Base-by-base conservation (phyloP, 2,797 vertebrate genomes). In the Cyclura pinguis region DNA sequence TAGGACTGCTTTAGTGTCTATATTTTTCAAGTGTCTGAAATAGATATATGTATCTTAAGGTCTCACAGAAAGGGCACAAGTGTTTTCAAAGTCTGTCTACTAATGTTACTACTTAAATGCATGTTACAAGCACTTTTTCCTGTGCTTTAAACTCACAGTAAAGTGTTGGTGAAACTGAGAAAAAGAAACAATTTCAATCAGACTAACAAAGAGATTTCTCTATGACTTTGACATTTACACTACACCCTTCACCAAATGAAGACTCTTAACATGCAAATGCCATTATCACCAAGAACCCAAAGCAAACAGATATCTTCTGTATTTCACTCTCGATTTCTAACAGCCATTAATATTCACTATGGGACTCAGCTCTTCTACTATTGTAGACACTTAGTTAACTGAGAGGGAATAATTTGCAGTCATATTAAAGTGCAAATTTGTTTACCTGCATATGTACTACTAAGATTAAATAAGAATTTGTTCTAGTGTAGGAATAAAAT, bases 361-460 rank as follows among this genome's bases (percentile, higher is more conserved):
- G 95, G 95, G 97, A 95, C 97, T 95, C 95, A 93, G 90, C 92
- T 94, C 91, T 52, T 92, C 38, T 93, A 94, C 95, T 92, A 91
- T 81, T 93, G 92, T 93, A 95, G 95, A 94, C 94, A 96, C 96
- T 97, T 96, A 95, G 95, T 91, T 90, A 90, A 77, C 73, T 78
- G 72, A 91, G 73, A 87, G 86, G 90, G 62, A 88, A 91, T 91
- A 91, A 91, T 88, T 84, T 91, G 90, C 95, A 96, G 93, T 91
- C 95, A 92, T 95, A 97, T 96, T 96, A 96, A 93, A 94, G 96
- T 96, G 96, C 96, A 96, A 97, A 91, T 87, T 78, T 91, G 90
- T 97, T 96, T 97, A 95, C 94, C 91, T 94, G 95, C 96, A 94
- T 94, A 96, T 93, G 90, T 93, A 97, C 95, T 94, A 96, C 94